Percentiles rank a stretch among this genome's conserved stretches.
Evolutionary conservation across 2,888 invertebrate species (phyloP).

Genomic region (Eupithecia pulchellata): DNA sequence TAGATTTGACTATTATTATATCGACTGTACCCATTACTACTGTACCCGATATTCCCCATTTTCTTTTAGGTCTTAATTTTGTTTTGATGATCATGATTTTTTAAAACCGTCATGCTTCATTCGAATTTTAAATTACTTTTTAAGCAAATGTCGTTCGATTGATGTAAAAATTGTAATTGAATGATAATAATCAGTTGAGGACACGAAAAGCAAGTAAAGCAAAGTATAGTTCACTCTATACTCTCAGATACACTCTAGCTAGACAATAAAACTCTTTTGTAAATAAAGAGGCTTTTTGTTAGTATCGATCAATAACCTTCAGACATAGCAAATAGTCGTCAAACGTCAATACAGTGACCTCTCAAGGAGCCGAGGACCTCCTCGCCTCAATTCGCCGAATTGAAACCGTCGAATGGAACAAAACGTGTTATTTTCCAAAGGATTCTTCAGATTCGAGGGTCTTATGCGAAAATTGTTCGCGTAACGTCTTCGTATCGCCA

Average conservation of each 20-base stretch:
- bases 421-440: slow-evolving; percentile 63
- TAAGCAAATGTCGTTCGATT: not conserved
- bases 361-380: slow-evolving; percentile 34
- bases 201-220: too few relatives aligned
- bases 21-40: slow-evolving; percentile 43
- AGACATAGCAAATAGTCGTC: slow-evolving; percentile 31
- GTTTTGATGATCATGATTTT: not conserved
- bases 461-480: slow-evolving; percentile 28
- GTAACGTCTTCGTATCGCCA: slow-evolving; percentile 40
- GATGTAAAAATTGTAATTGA: not conserved
- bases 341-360: slow-evolving; percentile 44
- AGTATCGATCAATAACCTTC: slow-evolving; percentile 23
- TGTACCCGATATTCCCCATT: too few relatives aligned
- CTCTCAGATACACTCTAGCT: too few relatives aligned
- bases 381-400: slow-evolving; percentile 63
- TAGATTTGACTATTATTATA: slow-evolving; percentile 54
- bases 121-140: not conserved
- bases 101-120: not conserved
- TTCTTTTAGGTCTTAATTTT: not conserved
- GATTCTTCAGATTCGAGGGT: slow-evolving; percentile 54
- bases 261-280: too few relatives aligned
- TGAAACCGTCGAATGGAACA: slow-evolving; percentile 62
- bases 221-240: too few relatives aligned
- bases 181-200: not conserved
- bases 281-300: not conserved